These are phyloP conservation scores for Beroe forskalii DNA, from an alignment of 37 sponge, comb jelly and placozoan genomes.

Conservation along the genomic window DNA sequence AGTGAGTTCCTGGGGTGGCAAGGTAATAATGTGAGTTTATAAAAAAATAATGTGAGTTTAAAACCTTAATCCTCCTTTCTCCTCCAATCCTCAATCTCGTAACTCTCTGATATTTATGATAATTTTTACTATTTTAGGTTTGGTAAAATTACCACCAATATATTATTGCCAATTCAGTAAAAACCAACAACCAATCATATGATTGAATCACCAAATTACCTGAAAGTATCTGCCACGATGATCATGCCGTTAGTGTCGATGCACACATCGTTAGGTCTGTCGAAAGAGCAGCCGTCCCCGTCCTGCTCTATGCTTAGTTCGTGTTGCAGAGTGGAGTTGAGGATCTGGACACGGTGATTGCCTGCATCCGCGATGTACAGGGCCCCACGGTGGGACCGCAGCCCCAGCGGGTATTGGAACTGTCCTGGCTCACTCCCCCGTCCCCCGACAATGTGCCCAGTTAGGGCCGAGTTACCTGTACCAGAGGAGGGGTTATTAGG, in stretches of 20 bases:
- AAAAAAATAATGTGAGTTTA: too few species aligned
- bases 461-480: constrained; percentile 56
- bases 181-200: too few species aligned
- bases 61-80: too few species aligned
- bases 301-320: constrained; percentile 1
- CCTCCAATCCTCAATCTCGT: too few species aligned
- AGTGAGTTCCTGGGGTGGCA: too few species aligned
- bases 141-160: too few species aligned
- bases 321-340: constrained; percentile 49
- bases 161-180: too few species aligned
- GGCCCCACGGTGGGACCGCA: constrained; percentile 42
- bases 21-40: too few species aligned
- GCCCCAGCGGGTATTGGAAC: constrained; percentile 64
- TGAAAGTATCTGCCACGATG: constrained; percentile 49
- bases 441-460: constrained; percentile 13
- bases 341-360: constrained; percentile 32
- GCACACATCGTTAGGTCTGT: constrained; percentile 55
- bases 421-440: constrained; percentile 26
- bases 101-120: too few species aligned
- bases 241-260: constrained; percentile 61
- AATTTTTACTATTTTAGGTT: too few species aligned
- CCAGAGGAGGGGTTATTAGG: too few species aligned
- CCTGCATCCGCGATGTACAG: constrained; percentile 64
- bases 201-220: too few species aligned
- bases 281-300: neutral